Percentiles rank a stretch among this genome's conserved stretches.
phyloP scores from a whole-genome alignment of 2,797 vertebrate species.

The Lacerta viridis region DNA sequence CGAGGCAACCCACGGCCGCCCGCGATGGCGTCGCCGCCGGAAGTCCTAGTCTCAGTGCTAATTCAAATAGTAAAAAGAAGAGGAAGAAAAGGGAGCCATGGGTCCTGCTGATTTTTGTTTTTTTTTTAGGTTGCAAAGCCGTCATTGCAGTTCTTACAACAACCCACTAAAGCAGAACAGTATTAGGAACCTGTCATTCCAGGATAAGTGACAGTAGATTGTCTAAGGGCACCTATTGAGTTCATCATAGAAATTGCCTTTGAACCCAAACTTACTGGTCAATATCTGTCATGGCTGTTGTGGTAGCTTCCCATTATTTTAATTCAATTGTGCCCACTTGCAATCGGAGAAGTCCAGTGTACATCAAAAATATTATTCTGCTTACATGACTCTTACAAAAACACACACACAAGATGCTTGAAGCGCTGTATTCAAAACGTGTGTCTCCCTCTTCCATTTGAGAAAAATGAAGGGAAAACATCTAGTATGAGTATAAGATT shows the following conservation, averaged over 20 bases:
- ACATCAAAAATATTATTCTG: neutral
- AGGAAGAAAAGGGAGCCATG: neutral
- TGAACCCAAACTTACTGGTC: neutral
- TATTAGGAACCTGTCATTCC: neutral
- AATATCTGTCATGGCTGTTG: neutral
- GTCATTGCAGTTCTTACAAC: neutral
- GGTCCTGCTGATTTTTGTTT: neutral
- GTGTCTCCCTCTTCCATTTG: neutral
- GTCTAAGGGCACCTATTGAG: neutral
- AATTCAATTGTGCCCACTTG: neutral
- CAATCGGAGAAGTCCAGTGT: neutral
- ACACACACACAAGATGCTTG: neutral
- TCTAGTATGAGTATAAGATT: too few relatives aligned
- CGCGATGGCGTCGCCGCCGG: too few relatives aligned
- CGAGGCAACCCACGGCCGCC: too few relatives aligned
- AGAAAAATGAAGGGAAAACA: neutral
- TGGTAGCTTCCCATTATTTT: neutral
- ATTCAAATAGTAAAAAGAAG: conserved; percentile 12
- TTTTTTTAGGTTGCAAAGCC: neutral
- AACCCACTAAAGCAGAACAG: neutral
- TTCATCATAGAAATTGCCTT: neutral
- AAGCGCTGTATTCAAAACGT: neutral
- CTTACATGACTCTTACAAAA: neutral
- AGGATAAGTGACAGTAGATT: neutral
- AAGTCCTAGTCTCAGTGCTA: neutral